phyloP scores from a whole-genome alignment of 2,888 invertebrate species.

The Ennomos erosarius region DNA sequence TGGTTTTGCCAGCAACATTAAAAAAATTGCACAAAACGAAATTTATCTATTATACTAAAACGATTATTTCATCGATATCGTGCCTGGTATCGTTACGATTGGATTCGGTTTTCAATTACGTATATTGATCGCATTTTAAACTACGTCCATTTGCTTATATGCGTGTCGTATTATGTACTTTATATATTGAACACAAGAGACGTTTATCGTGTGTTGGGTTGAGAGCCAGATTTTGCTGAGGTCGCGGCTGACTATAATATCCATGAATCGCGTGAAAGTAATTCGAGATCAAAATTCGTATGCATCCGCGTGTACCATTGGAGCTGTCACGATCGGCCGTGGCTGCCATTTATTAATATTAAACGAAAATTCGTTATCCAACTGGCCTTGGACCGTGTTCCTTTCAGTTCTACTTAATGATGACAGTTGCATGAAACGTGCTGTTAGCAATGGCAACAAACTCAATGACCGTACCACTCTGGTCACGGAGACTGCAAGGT shows the following conservation, averaged over 20 bases:
- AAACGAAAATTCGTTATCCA: slow-evolving; percentile 84
- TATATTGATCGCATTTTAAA: slow-evolving; percentile 33
- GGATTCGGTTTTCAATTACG: slow-evolving; percentile 60
- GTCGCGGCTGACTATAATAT: slow-evolving; percentile 36
- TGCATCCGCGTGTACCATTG: slow-evolving; percentile 71
- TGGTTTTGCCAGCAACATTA: slow-evolving; percentile 24
- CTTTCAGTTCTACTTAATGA: slow-evolving; percentile 83
- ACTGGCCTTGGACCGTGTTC: slow-evolving; percentile 78
- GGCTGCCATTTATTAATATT: slow-evolving; percentile 80
- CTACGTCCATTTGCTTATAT: slow-evolving; percentile 17
- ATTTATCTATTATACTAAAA: slow-evolving; percentile 47
- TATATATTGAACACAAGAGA: slow-evolving; percentile 16
- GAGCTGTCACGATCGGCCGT: slow-evolving; percentile 76
- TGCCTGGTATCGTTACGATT: slow-evolving; percentile 61
- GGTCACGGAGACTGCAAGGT: slow-evolving; percentile 63
- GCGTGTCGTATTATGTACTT: slow-evolving; percentile 8
- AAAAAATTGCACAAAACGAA: slow-evolving; percentile 50
- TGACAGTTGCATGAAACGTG: slow-evolving; percentile 80
- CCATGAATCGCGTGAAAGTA: slow-evolving; percentile 68
- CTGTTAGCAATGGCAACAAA: slow-evolving; percentile 68
- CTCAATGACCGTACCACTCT: slow-evolving; percentile 61
- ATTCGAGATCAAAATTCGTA: slow-evolving; percentile 56
- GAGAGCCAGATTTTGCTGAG: slow-evolving; percentile 18
- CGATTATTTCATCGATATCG: slow-evolving; percentile 64
- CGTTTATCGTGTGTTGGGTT: slow-evolving; percentile 15